Evolutionary conservation across 2,888 invertebrate genomes (phyloP).

Genomic region (Drosophila longiperda): DNA sequence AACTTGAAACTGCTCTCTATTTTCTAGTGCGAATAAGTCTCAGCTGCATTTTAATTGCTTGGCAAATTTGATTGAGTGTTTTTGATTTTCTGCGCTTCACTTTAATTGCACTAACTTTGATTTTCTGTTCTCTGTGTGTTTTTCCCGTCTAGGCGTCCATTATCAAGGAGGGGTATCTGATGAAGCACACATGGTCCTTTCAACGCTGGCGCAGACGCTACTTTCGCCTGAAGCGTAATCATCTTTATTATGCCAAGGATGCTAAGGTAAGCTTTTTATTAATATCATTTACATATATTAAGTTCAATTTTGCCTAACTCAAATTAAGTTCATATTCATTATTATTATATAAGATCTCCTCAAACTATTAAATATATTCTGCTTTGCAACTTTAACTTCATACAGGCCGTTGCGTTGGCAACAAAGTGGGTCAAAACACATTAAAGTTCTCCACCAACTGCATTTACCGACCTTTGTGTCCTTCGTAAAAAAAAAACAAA

Average conservation of each 20-base stretch:
- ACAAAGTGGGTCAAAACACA: constrained; percentile 38
- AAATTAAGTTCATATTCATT: not conserved
- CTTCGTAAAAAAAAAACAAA: constrained; percentile 7
- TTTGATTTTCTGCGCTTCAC: constrained; percentile 13
- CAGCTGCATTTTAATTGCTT: constrained; percentile 38
- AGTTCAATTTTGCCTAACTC: not conserved
- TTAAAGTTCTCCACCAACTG: not conserved
- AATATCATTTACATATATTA: not conserved
- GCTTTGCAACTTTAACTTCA: not conserved
- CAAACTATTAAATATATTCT: not conserved
- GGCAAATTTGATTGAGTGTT: constrained; percentile 31
- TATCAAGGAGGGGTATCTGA: constrained; percentile 92
- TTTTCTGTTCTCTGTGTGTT: constrained; percentile 1
- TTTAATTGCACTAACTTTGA: constrained; percentile 24
- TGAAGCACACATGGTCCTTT: constrained; percentile 94
- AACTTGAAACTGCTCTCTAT: constrained; percentile 15
- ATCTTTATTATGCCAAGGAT: constrained; percentile 94
- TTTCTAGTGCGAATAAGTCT: constrained; percentile 37
- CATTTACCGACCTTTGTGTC: not conserved
- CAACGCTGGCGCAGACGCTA: constrained; percentile 94
- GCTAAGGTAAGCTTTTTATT: constrained; percentile 89
- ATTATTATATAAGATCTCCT: not conserved
- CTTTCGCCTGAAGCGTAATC: constrained; percentile 93
- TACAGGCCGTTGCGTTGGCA: constrained; percentile 29
- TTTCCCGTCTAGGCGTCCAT: constrained; percentile 86